Evolutionary conservation across 2,797 vertebrate species (phyloP).

Genomic region (Buceros bicornis): DNA sequence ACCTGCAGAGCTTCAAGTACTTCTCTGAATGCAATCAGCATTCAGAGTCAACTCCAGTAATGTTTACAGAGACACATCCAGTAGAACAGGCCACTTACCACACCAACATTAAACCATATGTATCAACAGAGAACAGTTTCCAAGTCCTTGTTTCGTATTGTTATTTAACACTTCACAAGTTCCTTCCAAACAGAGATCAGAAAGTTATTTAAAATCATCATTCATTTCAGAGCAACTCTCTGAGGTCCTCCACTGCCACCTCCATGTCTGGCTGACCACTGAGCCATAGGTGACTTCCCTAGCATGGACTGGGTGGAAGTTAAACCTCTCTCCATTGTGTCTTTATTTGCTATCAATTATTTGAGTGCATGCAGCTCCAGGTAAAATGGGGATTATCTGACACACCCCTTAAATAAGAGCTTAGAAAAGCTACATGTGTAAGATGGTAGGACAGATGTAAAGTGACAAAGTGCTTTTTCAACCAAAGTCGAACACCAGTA

Average conservation of each 20-base stretch:
- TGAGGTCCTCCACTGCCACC: neutral
- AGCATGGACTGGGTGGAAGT: neutral
- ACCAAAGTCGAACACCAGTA: neutral
- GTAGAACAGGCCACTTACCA: neutral
- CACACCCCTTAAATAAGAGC: neutral
- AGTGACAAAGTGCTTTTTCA: neutral
- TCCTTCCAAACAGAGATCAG: neutral
- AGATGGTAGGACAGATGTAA: neutral
- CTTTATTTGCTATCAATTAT: neutral
- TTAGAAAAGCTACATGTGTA: neutral
- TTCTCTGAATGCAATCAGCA: neutral
- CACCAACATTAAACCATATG: neutral
- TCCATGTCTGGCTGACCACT: fast-evolving
- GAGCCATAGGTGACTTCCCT: neutral
- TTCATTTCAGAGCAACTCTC: neutral
- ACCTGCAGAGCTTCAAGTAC: neutral
- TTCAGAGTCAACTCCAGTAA: neutral
- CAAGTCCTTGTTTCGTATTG: neutral
- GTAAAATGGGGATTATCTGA: neutral
- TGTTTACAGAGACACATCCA: neutral
- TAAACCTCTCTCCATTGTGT: neutral
- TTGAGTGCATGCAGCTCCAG: neutral
- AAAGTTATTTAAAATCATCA: neutral
- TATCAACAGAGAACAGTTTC: neutral
- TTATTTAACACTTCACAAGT: neutral